Conservation (phyloP, 1,140 invertebrate genomes). For the Drosophila mauritiana region DNA sequence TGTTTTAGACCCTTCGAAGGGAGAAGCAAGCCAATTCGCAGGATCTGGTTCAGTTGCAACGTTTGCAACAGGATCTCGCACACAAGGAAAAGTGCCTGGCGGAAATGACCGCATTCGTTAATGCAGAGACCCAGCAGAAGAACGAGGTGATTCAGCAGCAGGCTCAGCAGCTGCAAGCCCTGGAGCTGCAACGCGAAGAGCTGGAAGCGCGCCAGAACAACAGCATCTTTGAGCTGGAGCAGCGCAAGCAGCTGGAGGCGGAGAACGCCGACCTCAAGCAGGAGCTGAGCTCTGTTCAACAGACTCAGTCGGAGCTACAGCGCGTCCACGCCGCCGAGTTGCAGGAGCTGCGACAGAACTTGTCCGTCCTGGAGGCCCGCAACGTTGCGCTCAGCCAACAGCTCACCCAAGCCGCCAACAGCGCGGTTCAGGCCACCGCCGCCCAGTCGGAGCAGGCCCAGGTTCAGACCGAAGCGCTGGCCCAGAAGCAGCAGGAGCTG, state of each 20-base stretch:
- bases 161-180: constrained; percentile 52
- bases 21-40: constrained; percentile 78
- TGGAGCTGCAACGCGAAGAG: constrained; percentile 80
- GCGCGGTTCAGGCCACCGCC: constrained; percentile 48
- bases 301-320: constrained; percentile 55
- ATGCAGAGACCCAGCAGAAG: constrained; percentile 71
- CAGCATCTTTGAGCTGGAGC: constrained; percentile 77
- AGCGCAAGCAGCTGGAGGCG: constrained; percentile 69
- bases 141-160: constrained; percentile 71
- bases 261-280: constrained; percentile 73
- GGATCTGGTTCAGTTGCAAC: constrained; percentile 75
- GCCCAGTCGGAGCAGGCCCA: constrained; percentile 65
- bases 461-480: constrained; percentile 50
- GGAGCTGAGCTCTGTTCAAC: constrained; percentile 65
- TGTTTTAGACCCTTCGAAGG: constrained; percentile 39
- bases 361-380: constrained; percentile 34
- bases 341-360: constrained; percentile 56
- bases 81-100: constrained; percentile 77
- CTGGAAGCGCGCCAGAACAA: constrained; percentile 74
- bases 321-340: constrained; percentile 61
- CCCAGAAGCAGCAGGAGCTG: constrained; percentile 40
- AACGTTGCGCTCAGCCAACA: constrained; percentile 47
- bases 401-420: constrained; percentile 54
- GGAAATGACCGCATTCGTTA: constrained; percentile 71
- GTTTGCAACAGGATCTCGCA: constrained; percentile 72